Percentiles rank a stretch among this genome's conserved stretches.
Conservation (phyloP, 2,113 vertebrate species). For the Orycteropus afer region DNA sequence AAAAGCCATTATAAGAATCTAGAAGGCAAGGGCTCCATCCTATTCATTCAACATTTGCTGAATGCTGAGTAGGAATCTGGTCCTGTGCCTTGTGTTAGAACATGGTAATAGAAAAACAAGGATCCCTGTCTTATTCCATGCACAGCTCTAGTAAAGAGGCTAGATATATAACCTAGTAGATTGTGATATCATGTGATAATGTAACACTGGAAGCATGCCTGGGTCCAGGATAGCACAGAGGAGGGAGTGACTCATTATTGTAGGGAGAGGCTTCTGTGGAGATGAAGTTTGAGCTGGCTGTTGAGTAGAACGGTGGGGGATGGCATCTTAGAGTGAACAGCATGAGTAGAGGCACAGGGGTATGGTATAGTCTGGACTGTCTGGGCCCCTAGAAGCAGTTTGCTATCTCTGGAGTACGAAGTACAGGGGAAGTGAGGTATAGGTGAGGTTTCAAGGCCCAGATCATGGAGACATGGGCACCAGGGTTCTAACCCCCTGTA, state of each 20-base stretch:
- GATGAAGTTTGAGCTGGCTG: background rate
- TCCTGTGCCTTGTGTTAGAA: background rate
- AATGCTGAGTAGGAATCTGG: background rate
- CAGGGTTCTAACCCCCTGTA: background rate
- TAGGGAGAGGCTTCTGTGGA: background rate
- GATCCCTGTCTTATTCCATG: background rate
- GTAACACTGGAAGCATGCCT: background rate
- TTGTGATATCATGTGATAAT: background rate
- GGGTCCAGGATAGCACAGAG: background rate
- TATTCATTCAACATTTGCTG: background rate
- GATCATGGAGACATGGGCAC: background rate
- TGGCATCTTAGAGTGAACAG: background rate
- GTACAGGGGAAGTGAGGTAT: background rate
- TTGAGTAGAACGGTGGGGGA: background rate
- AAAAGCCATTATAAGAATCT: too few species aligned
- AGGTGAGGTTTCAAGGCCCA: background rate
- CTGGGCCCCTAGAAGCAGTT: background rate
- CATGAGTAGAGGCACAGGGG: background rate
- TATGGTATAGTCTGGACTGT: background rate
- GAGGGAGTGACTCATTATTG: background rate
- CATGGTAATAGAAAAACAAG: too few species aligned
- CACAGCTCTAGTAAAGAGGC: background rate
- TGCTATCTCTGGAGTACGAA: background rate
- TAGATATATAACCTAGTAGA: background rate
- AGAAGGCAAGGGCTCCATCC: background rate